A percentile compares a stretch with the other conserved stretches of the same genome.
Evolutionary conservation across 2,113 vertebrate genomes (phyloP).

Genomic region (Pteruthius melanotis): DNA sequence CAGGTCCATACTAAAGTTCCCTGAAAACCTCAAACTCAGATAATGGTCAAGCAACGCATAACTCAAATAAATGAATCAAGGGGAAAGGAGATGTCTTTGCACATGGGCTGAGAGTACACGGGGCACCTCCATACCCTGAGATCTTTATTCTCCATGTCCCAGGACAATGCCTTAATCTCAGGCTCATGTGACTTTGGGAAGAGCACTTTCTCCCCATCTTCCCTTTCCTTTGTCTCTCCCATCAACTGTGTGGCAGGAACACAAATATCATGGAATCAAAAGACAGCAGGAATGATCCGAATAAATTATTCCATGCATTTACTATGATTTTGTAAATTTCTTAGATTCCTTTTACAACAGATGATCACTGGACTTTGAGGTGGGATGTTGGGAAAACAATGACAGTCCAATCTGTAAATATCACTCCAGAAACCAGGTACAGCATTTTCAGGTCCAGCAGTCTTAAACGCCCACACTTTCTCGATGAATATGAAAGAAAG

Average conservation of each 20-base stretch:
- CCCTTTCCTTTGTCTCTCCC: neutral
- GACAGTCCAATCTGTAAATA: neutral
- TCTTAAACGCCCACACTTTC: neutral
- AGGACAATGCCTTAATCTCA: neutral
- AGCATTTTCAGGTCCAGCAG: neutral
- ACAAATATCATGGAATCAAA: neutral
- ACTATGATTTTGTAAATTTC: neutral
- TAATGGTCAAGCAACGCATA: neutral
- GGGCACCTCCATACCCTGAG: neutral
- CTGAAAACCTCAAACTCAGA: neutral
- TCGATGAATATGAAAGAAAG: neutral
- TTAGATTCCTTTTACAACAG: neutral
- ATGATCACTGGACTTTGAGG: fast-evolving
- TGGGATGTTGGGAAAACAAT: fast-evolving
- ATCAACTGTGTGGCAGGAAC: neutral
- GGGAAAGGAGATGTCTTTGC: neutral
- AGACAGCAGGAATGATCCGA: neutral
- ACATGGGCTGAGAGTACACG: neutral
- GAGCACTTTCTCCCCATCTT: neutral
- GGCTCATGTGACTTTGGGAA: neutral
- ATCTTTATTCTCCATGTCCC: neutral
- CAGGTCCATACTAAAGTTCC: neutral
- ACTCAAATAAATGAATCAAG: neutral
- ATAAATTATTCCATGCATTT: neutral
- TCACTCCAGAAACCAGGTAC: neutral